Percentiles rank a stretch among this genome's conserved stretches.
Evolutionary conservation across 2,113 vertebrate species (phyloP).

Genomic region (Phaethon lepturus): DNA sequence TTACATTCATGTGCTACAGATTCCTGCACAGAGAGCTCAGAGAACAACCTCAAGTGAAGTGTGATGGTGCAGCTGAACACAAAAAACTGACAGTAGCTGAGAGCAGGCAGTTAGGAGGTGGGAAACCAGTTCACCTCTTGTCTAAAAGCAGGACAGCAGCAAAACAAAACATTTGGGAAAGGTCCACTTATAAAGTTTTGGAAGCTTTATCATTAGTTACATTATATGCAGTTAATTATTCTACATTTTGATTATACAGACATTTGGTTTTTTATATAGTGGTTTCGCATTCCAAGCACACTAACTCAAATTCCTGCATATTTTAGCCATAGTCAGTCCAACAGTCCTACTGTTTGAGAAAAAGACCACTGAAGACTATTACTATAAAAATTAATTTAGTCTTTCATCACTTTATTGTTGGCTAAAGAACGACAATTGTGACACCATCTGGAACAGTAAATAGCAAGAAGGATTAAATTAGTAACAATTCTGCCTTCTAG

Average conservation of each 20-base stretch:
- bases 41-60: neutral
- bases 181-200: neutral
- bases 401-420: neutral
- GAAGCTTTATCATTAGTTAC: neutral
- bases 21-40: neutral
- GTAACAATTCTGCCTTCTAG: neutral
- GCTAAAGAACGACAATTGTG: neutral
- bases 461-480: neutral
- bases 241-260: neutral
- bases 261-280: neutral
- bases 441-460: neutral
- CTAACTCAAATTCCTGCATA: neutral
- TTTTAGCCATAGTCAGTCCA: neutral
- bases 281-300: neutral
- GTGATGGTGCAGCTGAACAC: neutral
- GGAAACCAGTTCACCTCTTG: neutral
- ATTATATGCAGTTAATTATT: neutral
- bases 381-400: neutral
- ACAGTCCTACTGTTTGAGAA: neutral
- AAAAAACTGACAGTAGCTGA: neutral
- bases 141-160: neutral
- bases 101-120: neutral
- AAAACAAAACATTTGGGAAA: neutral
- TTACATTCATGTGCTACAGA: neutral
- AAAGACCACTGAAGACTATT: neutral